Evolutionary conservation across 2,888 invertebrate species (phyloP), one percentile per base, ranked within the genome.

Genomic region (Euzophera pinguis): DNA sequence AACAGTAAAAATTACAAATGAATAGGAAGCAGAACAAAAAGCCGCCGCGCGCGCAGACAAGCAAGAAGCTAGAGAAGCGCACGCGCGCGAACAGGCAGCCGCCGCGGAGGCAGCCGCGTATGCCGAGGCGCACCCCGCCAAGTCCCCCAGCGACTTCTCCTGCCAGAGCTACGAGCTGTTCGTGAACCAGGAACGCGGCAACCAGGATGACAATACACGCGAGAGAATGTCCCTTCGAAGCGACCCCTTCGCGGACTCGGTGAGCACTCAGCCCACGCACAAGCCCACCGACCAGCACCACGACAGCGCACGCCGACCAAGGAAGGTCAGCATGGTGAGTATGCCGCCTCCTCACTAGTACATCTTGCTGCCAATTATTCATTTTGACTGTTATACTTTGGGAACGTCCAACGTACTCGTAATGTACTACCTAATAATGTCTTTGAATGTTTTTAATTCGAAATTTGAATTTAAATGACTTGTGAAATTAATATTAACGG

Each of bases 281-380:
- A 91, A 86, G 87, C 86, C 92, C 86, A 85, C 77, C 91, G 91
- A 92, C 84, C 83, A 91, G 88, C 88, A 84, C 81, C 83, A 85
- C 80, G 86, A 86, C 68, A 68, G 74, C 67, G 78, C 88, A 80
- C 89, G 89, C 73, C 89, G 89, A 56, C 78, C 81, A 92, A 94
- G 97, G 92, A 97, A 97, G 95, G 97, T 97, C 93, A 96, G 96
- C 93, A 94, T 96, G 93, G 95, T 96, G 94, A 95, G 95, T 95
- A 91, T 84, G 77, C 71, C 69, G 73, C 71, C 63, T 50, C 62
- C 60, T 62, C 78, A 70, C 75, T 71, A 70, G 50, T 52, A 54
- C 64, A 59, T 55, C 71, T 72, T 75, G 74, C 83, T 81, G 83
- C 73, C 81, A 80, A 85, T 83, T 75, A 78, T 84, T 85, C 78